Base-by-base conservation (phyloP, 2,113 vertebrate species). In the Numenius arquata region DNA sequence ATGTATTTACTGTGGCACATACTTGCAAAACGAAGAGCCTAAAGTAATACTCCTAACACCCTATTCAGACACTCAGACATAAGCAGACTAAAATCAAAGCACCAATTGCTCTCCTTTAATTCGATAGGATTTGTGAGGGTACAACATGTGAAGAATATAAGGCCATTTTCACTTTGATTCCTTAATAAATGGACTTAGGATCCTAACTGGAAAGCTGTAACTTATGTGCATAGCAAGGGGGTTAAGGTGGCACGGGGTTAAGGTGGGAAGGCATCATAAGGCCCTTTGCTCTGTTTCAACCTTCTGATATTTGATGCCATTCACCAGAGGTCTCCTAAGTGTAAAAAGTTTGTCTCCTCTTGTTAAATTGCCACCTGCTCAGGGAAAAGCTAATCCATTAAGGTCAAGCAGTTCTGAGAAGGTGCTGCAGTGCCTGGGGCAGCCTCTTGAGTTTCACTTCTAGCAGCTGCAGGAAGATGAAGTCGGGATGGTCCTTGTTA, bases 321-420 rank as follows among this genome's bases (percentile, higher is more conserved):
- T 98, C 96, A 79, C 93, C 94, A 94, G 93, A 88, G 91, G 92
- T 95, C 96, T 97, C 93, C 85, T 97, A 97, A 98, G 98, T 98
- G 98, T 98, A 98, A 98, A 97, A 98, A 98, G 98, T 98, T 98
- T 97, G 94, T 98, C 97, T 98, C 98, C 94, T 98, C 68, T 97
- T 98, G 96, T 97, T 98, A 96, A 98, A 97, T 96, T 96, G 98
- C 98, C 98, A 99, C 98, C 99, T 99, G 99, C 97, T 97, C 97
- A 94, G 82, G 96, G 96, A 97, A 96, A 97, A 98, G 96, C 98
- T 99, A 99, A 99, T 99, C 98, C 99, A 98, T 98, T 99, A 99
- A 98, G 98, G 99, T 98, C 84, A 96, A 98, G 95, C 98, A 78
- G 96, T 96, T 96, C 97, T 98, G 96, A 98, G 98, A 98, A 98